Percentiles rank a stretch among this genome's conserved stretches.
Evolutionary conservation across 2,888 invertebrate genomes (phyloP).

Genomic region (Hofmannophila pseudospretella): DNA sequence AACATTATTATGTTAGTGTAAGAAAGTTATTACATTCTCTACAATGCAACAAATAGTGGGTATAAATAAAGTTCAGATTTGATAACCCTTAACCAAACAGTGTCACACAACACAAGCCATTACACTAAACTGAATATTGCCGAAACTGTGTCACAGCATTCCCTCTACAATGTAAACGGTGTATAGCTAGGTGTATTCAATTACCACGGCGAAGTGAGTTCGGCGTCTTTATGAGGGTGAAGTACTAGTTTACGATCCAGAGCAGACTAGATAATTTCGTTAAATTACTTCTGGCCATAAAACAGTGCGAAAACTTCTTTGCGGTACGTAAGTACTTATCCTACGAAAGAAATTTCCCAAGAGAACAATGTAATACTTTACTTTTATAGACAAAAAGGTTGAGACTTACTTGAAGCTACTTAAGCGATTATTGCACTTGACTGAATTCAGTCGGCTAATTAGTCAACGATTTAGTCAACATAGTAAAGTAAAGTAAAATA

Average conservation of each 20-base stretch:
- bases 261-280: conserved; percentile 19
- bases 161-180: conserved; percentile 20
- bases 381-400: conserved; percentile 5
- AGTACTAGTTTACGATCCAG: conserved; percentile 20
- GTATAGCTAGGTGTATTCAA: conserved; percentile 31
- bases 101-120: too few species aligned
- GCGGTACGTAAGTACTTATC: too few species aligned
- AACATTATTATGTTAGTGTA: too few species aligned
- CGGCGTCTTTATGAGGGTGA: conserved; percentile 14
- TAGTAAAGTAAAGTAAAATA: too few species aligned
- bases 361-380: conserved; percentile 14
- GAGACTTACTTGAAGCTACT: background rate
- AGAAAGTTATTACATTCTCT: too few species aligned
- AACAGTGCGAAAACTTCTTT: conserved; percentile 15
- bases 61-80: too few species aligned
- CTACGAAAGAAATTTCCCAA: conserved; percentile 29
- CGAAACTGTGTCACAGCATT: conserved; percentile 17
- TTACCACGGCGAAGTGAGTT: conserved; percentile 25
- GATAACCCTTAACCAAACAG: too few species aligned
- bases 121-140: too few species aligned
- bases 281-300: conserved; percentile 13
- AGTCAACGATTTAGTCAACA: too few species aligned
- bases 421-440: too few species aligned
- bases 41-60: too few species aligned
- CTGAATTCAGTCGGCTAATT: too few species aligned